Evolutionary conservation across 2,888 invertebrate species (phyloP), one percentile per base, ranked within the genome.

Genomic region (Baccha elongata): DNA sequence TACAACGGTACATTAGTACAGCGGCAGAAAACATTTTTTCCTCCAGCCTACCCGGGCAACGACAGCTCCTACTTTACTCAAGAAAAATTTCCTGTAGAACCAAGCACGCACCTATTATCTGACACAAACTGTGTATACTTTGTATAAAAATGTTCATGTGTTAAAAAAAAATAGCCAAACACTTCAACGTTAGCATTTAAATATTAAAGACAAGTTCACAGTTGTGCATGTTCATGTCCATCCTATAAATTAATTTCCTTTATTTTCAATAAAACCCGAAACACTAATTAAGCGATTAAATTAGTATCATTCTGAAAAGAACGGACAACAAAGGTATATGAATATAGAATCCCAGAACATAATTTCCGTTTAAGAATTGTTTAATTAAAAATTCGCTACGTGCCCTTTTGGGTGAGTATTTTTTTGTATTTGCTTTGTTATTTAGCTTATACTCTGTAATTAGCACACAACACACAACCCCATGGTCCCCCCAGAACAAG

Each of bases 331-430:
- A 3, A 15, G 2, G 7, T 15, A 26, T 48, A 32, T 11, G 35
- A 55, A 21, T 11, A 21, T 8, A 58, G 48, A 71, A 32, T 76
- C 37, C 78, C 60, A 65, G 10, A 72, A 72, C 78, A 83, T 83
- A 83, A 83, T 83, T 83, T 83, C 83, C 83, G 72, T 72, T 78
- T 83, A 83, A 76, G 78, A 83, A 83, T 72, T 62, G 78, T 83
- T 83, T 83, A 83, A 83, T 83, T 83, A 78, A 83, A 78, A 78
- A 83, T 83, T 78, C 78, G 64, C 72, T 73, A 78, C 83, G 72
- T 83, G 83, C 72, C 15, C 44, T 29, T 64, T 55, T 68, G 62
- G 46, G 5, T 40, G 21, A n/a, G n/a, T 32, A 62, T 19, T 65
- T 67, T 68, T 53, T 60, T 35, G 8, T 44, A n/a, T n/a, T 37